Percentiles rank a stretch among this genome's conserved stretches.
phyloP scores from a whole-genome alignment of 2,113 vertebrate genomes.

The Marmota monax region DNA sequence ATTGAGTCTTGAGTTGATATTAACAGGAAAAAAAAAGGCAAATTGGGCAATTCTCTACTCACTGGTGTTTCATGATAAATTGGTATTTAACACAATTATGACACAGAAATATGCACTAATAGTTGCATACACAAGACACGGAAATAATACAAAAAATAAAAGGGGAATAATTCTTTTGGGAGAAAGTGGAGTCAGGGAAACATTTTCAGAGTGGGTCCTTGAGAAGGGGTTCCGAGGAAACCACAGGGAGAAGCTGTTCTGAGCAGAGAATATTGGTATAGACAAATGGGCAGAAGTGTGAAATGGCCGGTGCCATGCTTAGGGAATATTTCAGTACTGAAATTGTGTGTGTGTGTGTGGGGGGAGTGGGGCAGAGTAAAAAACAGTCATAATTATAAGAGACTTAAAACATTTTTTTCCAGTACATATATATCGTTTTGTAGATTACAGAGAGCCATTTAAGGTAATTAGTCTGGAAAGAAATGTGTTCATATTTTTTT shows the following conservation, averaged over 20 bases:
- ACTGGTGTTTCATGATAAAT: background rate
- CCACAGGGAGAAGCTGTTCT: background rate
- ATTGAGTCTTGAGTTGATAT: background rate
- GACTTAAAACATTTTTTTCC: background rate
- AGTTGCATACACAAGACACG: background rate
- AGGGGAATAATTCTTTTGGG: background rate
- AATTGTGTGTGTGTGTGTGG: background rate
- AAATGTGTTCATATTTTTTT: constrained; percentile 2
- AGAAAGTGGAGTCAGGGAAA: background rate
- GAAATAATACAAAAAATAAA: background rate
- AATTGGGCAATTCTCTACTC: background rate
- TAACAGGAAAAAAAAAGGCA: background rate
- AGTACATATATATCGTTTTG: background rate
- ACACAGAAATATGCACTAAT: background rate
- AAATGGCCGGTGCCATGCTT: background rate
- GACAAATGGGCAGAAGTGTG: background rate
- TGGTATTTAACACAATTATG: background rate
- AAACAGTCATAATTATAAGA: constrained; percentile 33
- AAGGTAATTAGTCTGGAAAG: constrained; percentile 28
- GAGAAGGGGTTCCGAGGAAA: background rate
- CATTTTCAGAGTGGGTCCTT: background rate
- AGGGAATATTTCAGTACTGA: background rate
- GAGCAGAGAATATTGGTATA: background rate
- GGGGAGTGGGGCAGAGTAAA: background rate
- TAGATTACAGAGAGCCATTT: background rate